These are phyloP conservation scores for Harpalus rubripes DNA, from an alignment of 2,888 invertebrate species.

Conservation along the genomic window DNA sequence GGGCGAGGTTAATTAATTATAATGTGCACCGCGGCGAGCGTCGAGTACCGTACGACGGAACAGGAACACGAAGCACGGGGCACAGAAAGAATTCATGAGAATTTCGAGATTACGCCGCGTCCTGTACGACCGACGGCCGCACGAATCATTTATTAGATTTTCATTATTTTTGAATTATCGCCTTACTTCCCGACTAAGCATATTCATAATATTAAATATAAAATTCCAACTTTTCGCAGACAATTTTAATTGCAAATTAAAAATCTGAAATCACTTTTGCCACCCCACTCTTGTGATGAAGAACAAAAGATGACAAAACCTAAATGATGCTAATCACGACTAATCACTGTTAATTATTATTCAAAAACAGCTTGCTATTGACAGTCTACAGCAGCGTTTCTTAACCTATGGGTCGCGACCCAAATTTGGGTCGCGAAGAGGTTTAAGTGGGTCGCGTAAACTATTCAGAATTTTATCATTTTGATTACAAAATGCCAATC, in stretches of 20 bases:
- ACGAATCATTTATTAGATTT: slow-evolving; percentile 67
- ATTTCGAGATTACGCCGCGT: slow-evolving; percentile 57
- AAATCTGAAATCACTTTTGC: slow-evolving; percentile 43
- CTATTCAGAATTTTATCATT: too few relatives aligned
- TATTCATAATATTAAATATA: slow-evolving; percentile 64
- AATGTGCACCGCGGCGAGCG: slow-evolving; percentile 64
- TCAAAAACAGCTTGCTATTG: slow-evolving; percentile 16
- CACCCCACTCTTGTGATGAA: slow-evolving; percentile 18
- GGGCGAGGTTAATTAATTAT: slow-evolving; percentile 67
- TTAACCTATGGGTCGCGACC: too few relatives aligned
- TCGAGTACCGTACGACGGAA: slow-evolving; percentile 45
- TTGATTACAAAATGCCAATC: too few relatives aligned
- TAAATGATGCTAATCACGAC: slow-evolving; percentile 28
- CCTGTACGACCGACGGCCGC: slow-evolving; percentile 31
- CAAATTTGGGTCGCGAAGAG: too few relatives aligned
- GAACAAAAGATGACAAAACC: slow-evolving; percentile 35
- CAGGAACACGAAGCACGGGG: slow-evolving; percentile 38
- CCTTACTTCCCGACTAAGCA: slow-evolving; percentile 68
- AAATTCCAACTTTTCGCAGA: slow-evolving; percentile 54
- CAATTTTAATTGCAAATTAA: slow-evolving; percentile 53
- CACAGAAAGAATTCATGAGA: slow-evolving; percentile 61
- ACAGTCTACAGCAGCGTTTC: background rate
- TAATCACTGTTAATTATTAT: slow-evolving; percentile 33
- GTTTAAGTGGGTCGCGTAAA: too few relatives aligned
- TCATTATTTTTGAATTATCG: slow-evolving; percentile 68